These are phyloP conservation scores for Silurus aristotelis DNA, from an alignment of 2,797 vertebrate genomes.

Conservation along the genomic window DNA sequence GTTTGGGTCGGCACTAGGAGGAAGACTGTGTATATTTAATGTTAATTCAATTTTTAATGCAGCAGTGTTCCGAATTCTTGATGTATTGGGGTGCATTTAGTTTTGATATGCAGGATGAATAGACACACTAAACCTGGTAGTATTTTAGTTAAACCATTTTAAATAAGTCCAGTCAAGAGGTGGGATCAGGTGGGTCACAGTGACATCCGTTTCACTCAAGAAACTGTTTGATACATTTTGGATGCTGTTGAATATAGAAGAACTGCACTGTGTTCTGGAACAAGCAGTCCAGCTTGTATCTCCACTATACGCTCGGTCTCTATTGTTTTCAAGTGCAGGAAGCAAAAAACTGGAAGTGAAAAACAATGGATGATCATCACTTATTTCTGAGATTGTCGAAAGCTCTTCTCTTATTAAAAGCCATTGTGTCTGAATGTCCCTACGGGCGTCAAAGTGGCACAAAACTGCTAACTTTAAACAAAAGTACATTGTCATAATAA, in stretches of 20 bases:
- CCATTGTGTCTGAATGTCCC: not conserved
- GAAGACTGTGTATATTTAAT: not conserved
- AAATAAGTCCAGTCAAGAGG: not conserved
- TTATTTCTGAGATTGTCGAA: not conserved
- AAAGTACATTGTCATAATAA: not conserved
- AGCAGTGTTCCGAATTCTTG: not conserved
- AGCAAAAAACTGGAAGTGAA: too few species aligned
- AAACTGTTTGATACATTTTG: not conserved
- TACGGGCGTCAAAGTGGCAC: not conserved
- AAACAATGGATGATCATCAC: not conserved
- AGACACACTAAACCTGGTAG: not conserved
- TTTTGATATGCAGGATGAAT: not conserved
- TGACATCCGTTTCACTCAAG: not conserved
- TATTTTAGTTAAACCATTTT: not conserved
- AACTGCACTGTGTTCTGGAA: not conserved
- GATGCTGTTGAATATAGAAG: not conserved
- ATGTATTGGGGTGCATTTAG: not conserved
- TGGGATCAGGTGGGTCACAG: not conserved
- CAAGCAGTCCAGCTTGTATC: not conserved
- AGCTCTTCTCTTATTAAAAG: conserved; percentile 2
- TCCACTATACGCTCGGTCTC: not conserved
- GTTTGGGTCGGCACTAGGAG: not conserved
- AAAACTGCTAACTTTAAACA: not conserved
- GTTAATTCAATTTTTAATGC: not conserved
- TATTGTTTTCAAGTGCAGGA: not conserved